Conservation (phyloP, 2,888 invertebrate genomes). For the Polietes domitor region DNA sequence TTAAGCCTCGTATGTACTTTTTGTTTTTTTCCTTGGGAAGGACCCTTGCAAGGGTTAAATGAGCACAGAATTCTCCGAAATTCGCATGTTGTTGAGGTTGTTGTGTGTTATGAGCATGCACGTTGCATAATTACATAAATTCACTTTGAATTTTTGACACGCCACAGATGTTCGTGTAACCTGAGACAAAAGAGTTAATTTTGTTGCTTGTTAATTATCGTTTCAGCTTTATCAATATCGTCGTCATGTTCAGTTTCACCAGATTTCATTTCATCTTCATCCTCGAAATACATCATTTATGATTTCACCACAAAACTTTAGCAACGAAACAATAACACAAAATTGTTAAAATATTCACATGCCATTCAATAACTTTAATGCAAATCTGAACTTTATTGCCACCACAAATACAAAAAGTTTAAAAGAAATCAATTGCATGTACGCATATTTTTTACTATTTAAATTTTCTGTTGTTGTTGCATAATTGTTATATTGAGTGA, state of each 20-base stretch:
- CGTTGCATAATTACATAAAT: constrained; percentile 9
- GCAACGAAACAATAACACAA: neutral
- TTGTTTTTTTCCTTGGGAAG: no score
- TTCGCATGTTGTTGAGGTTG: neutral
- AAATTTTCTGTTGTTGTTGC: no score
- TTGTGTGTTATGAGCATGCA: neutral
- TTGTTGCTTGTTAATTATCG: neutral
- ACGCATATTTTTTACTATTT: no score
- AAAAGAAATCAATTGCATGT: no score
- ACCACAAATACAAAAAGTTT: neutral
- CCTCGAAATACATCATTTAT: neutral
- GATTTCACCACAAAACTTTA: no score
- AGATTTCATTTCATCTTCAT: neutral
- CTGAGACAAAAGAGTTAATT: neutral
- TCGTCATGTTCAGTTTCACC: no score
- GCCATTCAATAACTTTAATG: no score
- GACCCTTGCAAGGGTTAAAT: neutral
- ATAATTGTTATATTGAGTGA: no score
- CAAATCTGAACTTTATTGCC: neutral
- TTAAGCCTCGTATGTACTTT: no score
- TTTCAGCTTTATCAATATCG: neutral
- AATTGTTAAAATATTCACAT: neutral
- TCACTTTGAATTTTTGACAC: neutral
- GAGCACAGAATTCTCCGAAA: neutral
- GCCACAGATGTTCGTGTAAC: neutral